A percentile compares a stretch with the other conserved stretches of the same genome.
Evolutionary conservation across 2,888 invertebrate genomes (phyloP).

Genomic region (Campopleginae sp.): DNA sequence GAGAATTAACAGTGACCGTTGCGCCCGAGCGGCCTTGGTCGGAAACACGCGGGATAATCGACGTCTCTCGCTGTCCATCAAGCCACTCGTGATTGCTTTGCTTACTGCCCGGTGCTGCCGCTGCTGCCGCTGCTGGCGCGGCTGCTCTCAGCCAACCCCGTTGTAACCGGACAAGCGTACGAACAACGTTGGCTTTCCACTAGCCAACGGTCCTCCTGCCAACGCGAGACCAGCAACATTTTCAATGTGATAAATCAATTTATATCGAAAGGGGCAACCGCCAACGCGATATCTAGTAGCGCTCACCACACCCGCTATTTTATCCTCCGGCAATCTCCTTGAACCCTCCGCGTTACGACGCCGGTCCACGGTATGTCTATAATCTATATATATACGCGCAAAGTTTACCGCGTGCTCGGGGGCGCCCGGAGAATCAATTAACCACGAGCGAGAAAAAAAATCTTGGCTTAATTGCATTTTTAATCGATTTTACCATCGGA

Average conservation of each 20-base stretch:
- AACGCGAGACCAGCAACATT: slow-evolving; percentile 55
- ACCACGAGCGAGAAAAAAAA: background rate
- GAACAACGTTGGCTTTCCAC: background rate
- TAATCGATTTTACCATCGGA: background rate
- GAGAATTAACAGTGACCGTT: slow-evolving; percentile 39
- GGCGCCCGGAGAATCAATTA: slow-evolving; percentile 5
- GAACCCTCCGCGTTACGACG: slow-evolving; percentile 62
- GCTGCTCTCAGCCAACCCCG: slow-evolving; percentile 27
- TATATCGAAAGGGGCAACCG: slow-evolving; percentile 60
- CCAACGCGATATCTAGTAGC: slow-evolving; percentile 54
- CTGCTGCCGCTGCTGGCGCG: too few species aligned
- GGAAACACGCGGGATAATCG: slow-evolving; percentile 54
- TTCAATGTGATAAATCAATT: slow-evolving; percentile 65
- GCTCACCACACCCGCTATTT: slow-evolving; percentile 67
- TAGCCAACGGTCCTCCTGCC: too few species aligned
- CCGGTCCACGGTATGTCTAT: slow-evolving; percentile 10
- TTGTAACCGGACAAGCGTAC: too few species aligned
- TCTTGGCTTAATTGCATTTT: background rate
- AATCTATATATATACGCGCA: background rate
- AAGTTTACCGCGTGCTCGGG: background rate
- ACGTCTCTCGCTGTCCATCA: slow-evolving; percentile 54
- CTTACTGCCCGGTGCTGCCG: too few species aligned
- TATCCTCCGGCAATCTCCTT: slow-evolving; percentile 67
- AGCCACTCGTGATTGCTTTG: background rate
- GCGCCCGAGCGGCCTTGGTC: slow-evolving; percentile 58